Evolutionary conservation across 2,113 vertebrate genomes (phyloP), one percentile per base, ranked within the genome.

Genomic region (Vimba vimba): DNA sequence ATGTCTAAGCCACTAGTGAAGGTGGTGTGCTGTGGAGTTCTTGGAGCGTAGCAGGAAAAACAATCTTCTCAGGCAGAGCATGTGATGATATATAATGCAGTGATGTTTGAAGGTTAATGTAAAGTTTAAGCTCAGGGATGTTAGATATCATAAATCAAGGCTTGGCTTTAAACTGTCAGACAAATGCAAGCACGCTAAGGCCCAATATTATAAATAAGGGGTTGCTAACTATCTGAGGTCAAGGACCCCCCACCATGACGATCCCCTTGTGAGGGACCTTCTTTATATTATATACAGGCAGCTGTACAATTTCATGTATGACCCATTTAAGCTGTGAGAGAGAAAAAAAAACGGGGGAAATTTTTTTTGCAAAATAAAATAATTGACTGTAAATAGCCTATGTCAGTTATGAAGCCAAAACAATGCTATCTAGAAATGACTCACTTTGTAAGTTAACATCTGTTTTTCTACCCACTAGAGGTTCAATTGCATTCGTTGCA

Each of bases 61-160:
- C 36, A 23, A 78, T 59, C 30, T 59, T 57, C 30, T 79, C 76
- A 79, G 10, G 36, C 7, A 21, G 78, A 64, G 39, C 59, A 80
- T 80, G 57, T 45, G 39, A 80, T 47, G 39, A 47, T 64, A 64
- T 66, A 80, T 47, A 66, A 66, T 47, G 36, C 39, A 19, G n/a
- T 30, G 71, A 75, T 75, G 71, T 75, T 80, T 80, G 39, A 66
- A 47, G 79, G 79, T 80, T 64, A 64, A 80, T 80, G 79, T 27
- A 47, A 66, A 80, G 79, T 80, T 80, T 80, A 62, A 27, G 59
- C n/a, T 66, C 79, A 80, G 13, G 79, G 39, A 66, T 15, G 39
- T 80, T 80, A 80, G 79, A 80, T 47, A 25, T 80, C 39, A 45
- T 64, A 64, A 80, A 80, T 80, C 79, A 66, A 64, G 17, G 8